A percentile compares a stretch with the other conserved stretches of the same genome.
phyloP scores from a whole-genome alignment of 1,140 invertebrate species.

The Uloborus diversus region DNA sequence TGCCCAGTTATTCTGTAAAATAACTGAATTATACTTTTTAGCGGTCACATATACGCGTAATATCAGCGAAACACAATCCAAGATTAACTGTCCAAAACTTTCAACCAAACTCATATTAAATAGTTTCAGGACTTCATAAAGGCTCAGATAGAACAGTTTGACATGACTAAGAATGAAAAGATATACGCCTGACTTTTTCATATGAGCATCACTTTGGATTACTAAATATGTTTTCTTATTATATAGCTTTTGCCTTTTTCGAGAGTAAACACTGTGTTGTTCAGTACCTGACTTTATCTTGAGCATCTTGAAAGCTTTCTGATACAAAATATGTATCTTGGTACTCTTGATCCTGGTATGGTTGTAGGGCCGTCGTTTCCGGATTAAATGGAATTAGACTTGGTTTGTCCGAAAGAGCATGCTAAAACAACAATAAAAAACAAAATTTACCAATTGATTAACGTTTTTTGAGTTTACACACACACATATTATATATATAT shows the following conservation, averaged over 20 bases:
- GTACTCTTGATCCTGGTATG: conserved; percentile 83
- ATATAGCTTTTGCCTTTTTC: background rate
- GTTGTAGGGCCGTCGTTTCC: conserved; percentile 83
- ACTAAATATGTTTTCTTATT: background rate
- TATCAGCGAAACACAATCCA: no score
- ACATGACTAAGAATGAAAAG: background rate
- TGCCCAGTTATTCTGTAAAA: no score
- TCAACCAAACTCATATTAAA: no score
- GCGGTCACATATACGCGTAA: no score
- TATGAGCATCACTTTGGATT: background rate
- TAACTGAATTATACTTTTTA: no score
- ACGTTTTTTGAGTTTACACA: background rate
- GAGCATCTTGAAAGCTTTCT: conserved; percentile 96
- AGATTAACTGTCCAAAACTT: no score
- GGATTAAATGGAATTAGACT: conserved; percentile 90
- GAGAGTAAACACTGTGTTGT: background rate
- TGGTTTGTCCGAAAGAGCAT: conserved; percentile 92
- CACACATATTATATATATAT: background rate
- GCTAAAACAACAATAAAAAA: conserved; percentile 68
- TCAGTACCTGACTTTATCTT: conserved; percentile 86
- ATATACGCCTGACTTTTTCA: background rate
- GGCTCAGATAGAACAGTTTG: background rate
- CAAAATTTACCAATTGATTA: background rate
- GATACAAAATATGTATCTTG: conserved; percentile 91
- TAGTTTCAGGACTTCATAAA: background rate